Percentiles rank a stretch among this genome's conserved stretches.
phyloP scores from a whole-genome alignment of 2,888 invertebrate genomes.

The Globia sparganii region DNA sequence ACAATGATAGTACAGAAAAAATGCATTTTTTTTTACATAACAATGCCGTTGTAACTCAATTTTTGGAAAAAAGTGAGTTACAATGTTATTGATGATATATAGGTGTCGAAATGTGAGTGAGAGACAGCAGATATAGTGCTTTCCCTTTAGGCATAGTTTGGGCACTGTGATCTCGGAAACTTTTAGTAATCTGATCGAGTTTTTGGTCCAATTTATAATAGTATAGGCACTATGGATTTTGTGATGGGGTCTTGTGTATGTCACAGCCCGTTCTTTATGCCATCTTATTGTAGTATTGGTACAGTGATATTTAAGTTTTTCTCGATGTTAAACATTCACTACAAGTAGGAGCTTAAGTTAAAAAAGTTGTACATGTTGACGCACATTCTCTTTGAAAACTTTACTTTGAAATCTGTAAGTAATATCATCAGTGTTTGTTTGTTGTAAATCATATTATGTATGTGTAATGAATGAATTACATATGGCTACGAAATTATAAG shows the following conservation, averaged over 20 bases:
- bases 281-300: conserved; percentile 36
- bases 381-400: conserved; percentile 17
- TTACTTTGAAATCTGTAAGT: conserved; percentile 11
- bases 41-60: too few species aligned
- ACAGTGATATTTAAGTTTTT: conserved; percentile 43
- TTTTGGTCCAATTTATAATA: conserved; percentile 25
- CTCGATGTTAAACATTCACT: conserved; percentile 27
- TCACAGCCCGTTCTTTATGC: conserved; percentile 16
- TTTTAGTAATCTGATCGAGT: not conserved
- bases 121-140: not conserved
- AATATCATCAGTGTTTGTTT: conserved; percentile 4
- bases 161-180: not conserved
- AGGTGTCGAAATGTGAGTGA: too few species aligned
- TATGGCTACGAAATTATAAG: conserved; percentile 3
- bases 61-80: too few species aligned
- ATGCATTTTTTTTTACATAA: too few species aligned
- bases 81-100: too few species aligned
- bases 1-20: too few species aligned
- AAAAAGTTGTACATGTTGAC: conserved; percentile 28
- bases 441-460: conserved; percentile 1
- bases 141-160: not conserved
- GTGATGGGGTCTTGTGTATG: conserved; percentile 17
- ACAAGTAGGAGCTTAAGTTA: conserved; percentile 21
- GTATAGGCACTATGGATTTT: conserved; percentile 32
- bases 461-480: not conserved